Evolutionary conservation across 2,113 vertebrate species (phyloP), one percentile per base, ranked within the genome.

Genomic region (Craseonycteris thonglongyai): DNA sequence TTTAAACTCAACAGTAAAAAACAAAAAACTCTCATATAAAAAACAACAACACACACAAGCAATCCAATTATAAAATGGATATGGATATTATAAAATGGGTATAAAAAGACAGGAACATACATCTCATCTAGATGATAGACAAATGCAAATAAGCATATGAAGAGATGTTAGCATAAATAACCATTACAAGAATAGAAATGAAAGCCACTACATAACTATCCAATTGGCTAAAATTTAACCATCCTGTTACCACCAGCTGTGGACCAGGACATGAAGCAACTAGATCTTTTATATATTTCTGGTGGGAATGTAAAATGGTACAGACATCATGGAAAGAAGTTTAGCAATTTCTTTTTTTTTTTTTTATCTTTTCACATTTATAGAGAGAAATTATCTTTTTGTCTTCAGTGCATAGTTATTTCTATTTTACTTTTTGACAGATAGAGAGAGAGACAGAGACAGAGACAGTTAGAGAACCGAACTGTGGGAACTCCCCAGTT

Each of bases 1-100:
- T 79, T 40, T 58, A 65, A 93, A 71, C 79, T 89, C 45, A 84
- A 95, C 10, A 89, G 28, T 79, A 72, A 40, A 83, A 94, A 65
- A 16, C 33, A 88, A 72, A 81, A 82, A 65, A 49, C 38, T 38
- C 33, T 19, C 7, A 63, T 51, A 22, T 45, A 47, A 85, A 66
- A 66, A 61, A 71, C 38, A 51, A 78, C 47, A 49, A 84, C n/a
- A 6, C 38, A 61, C 63, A 15, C 16, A 92, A 80, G 38, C 30
- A 76, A 91, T 75, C 10, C 66, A 86, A 59, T 86, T 66, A 75
- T 82, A 91, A 59, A 89, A 87, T 61, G 30, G 30, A 21, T 79
- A 16, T 69, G 30, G 75, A 21, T 47, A 58, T 78, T 87, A 63
- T 45, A 92, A 92, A 91, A 76, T 45, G 49, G 33, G 1, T 49